Evolutionary conservation across 2,797 vertebrate genomes (phyloP), one percentile per base, ranked within the genome.

Genomic region (Tragelaphus eurycerus): DNA sequence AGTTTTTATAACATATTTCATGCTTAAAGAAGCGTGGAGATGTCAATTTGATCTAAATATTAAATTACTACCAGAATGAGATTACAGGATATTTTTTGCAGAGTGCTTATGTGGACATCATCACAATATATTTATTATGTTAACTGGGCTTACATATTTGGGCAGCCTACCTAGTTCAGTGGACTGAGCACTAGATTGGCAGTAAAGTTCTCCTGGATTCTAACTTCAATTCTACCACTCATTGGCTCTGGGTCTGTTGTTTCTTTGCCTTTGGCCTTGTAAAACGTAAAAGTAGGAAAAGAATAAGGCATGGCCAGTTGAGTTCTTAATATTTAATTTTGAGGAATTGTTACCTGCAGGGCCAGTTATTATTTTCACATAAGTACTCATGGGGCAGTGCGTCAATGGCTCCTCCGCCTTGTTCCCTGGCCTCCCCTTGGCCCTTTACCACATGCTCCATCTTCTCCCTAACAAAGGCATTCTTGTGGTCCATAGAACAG

Each of bases 1-100:
- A 54, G 57, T 89, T n/a, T 84, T 94, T 85, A 90, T 74, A 60
- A 85, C 13, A 34, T 3, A 57, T 86, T 29, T 90, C 7, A 48
- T 84, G 86, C 76, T n/a, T 89, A 57, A 89, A 48, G 43, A 88
- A 74, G 4, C 67, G 14, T 57, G 21, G 50, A 50, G 19, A 74
- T 90, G 46, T 86, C 81, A 90, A 8, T 95, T 93, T 96, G n/a
- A 97, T 90, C 27, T 86, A 97, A 87, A 94, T 38, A 93, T 92
- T 27, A 82, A 78, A 81, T 96, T 90, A 59, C 27, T 79, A 84
- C 17, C 46, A 67, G 50, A 90, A 96, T 94, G 59, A 94, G 25
- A 94, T 86, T 76, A 87, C 23, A 90, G 87, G 29, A 52, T 87
- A 78, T 25, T 95, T 94, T 97, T 96, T 67, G 4, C 38, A 85